phyloP scores from a whole-genome alignment of 2,113 vertebrate species.

The Ceyx margarethae region DNA sequence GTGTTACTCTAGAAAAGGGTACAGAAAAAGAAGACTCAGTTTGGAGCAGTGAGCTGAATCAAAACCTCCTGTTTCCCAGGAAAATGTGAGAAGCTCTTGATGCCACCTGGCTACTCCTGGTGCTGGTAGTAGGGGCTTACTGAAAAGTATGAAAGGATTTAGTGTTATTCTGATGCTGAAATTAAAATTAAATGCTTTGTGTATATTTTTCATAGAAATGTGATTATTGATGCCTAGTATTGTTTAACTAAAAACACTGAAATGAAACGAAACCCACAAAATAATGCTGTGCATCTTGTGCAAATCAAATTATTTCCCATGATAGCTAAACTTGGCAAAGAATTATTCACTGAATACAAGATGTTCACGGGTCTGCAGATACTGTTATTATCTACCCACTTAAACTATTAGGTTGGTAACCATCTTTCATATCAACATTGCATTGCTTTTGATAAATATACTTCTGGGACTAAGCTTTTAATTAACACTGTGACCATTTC shows the following conservation, averaged over 20 bases:
- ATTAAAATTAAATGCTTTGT: background rate
- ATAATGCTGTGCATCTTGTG: accelerated
- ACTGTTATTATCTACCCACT: background rate
- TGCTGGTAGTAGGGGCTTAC: background rate
- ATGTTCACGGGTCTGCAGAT: background rate
- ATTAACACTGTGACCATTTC: background rate
- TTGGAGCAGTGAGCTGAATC: background rate
- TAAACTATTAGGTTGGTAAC: background rate
- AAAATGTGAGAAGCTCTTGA: background rate
- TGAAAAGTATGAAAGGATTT: background rate
- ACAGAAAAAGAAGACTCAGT: background rate
- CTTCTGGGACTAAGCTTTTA: background rate
- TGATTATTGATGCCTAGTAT: background rate
- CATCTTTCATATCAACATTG: background rate
- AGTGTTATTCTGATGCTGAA: background rate
- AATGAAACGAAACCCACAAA: background rate
- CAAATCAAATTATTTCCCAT: background rate
- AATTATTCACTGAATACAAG: background rate
- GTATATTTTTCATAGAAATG: background rate
- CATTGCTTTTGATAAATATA: background rate
- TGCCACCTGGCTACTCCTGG: background rate
- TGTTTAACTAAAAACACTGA: background rate
- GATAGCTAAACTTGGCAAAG: background rate
- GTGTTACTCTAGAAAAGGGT: background rate
- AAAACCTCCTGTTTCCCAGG: background rate